Evolutionary conservation across 2,888 invertebrate species (phyloP).

Genomic region (Oscheius sp.): DNA sequence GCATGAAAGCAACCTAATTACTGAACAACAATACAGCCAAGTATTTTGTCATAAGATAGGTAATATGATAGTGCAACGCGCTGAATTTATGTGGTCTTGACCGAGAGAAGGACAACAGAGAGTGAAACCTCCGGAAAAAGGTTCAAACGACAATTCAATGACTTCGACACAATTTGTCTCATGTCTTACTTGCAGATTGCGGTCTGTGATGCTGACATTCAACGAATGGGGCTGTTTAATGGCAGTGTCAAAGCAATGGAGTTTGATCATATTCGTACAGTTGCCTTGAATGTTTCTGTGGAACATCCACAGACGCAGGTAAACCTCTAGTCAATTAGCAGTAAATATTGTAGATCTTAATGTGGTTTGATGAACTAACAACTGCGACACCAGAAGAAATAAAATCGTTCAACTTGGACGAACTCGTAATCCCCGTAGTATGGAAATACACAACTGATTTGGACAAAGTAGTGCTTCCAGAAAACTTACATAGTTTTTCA

Average conservation of each 20-base stretch:
- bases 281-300: slow-evolving; percentile 44
- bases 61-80: slow-evolving; percentile 24
- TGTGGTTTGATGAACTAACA: slow-evolving; percentile 57
- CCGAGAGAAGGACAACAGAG: slow-evolving; percentile 4
- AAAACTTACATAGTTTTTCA: background rate
- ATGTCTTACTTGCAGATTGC: slow-evolving; percentile 52
- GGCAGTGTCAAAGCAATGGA: slow-evolving; percentile 49
- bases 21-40: background rate
- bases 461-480: slow-evolving; percentile 32
- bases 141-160: background rate
- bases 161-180: too few relatives aligned
- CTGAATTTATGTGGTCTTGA: slow-evolving; percentile 23
- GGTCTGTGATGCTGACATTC: slow-evolving; percentile 51
- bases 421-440: slow-evolving; percentile 51
- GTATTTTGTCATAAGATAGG: slow-evolving; percentile 22
- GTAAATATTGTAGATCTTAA: slow-evolving; percentile 37
- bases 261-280: slow-evolving; percentile 46
- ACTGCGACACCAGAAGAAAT: slow-evolving; percentile 39
- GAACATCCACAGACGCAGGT: slow-evolving; percentile 51
- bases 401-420: slow-evolving; percentile 43
- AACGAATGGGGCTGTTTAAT: slow-evolving; percentile 42
- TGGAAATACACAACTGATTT: slow-evolving; percentile 56
- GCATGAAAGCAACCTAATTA: slow-evolving; percentile 3
- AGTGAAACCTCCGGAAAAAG: slow-evolving; percentile 3
- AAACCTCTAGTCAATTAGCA: background rate